Evolutionary conservation across 2,113 vertebrate species (phyloP).

Genomic region (Lycaon pictus): DNA sequence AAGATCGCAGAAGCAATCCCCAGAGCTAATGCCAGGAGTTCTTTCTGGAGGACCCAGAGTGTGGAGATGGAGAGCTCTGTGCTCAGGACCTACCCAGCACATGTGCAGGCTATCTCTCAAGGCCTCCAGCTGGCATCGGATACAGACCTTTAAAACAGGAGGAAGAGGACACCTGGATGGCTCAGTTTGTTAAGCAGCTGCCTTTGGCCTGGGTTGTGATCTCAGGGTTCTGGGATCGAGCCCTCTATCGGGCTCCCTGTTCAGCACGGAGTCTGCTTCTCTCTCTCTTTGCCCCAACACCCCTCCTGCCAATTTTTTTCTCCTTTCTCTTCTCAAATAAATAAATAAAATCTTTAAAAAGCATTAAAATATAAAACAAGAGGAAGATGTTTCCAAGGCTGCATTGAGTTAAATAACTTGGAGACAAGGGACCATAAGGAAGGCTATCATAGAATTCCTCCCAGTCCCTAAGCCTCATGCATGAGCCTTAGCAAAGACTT

Average conservation of each 20-base stretch:
- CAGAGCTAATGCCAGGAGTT: background rate
- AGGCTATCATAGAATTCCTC: background rate
- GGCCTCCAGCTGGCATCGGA: background rate
- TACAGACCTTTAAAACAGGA: background rate
- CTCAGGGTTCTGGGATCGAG: background rate
- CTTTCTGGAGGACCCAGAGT: background rate
- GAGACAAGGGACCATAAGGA: background rate
- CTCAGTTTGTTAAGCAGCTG: background rate
- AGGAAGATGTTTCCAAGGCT: background rate
- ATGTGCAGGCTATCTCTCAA: accelerated
- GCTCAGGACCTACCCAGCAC: background rate
- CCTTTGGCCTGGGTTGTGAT: background rate
- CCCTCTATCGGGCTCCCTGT: background rate
- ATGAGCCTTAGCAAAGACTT: background rate
- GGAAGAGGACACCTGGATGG: background rate
- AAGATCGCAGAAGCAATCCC: background rate
- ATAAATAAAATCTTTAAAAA: background rate
- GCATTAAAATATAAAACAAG: background rate
- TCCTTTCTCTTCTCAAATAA: background rate
- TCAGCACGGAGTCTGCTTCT: background rate
- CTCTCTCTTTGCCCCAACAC: background rate
- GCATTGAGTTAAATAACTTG: too few species aligned
- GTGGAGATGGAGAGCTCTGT: background rate
- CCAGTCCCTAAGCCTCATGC: too few species aligned
- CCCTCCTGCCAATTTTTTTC: background rate